Conservation (phyloP, 35 echinoderm and acorn worm genomes). For the Hemicentrotus pulcherrimus region DNA sequence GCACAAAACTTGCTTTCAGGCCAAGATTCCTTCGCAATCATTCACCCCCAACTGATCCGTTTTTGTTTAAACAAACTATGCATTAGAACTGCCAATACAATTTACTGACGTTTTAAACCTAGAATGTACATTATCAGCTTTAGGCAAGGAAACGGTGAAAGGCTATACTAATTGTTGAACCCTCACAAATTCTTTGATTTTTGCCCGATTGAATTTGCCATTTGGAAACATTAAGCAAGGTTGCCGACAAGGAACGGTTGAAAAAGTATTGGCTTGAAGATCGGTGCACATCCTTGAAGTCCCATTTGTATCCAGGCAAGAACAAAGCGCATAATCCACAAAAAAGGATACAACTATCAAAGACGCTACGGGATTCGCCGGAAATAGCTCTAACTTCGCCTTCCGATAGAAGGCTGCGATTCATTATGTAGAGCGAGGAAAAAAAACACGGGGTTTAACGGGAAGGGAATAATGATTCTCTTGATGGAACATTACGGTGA, state of each 20-base stretch:
- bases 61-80: too few species aligned
- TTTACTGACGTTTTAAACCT: too few species aligned
- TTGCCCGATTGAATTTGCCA: not conserved
- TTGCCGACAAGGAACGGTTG: not conserved
- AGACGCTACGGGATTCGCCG: not conserved
- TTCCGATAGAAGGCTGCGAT: not conserved
- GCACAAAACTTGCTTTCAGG: too few species aligned
- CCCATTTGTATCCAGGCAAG: not conserved
- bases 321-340: not conserved
- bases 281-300: not conserved
- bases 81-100: too few species aligned
- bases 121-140: too few species aligned
- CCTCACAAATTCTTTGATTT: too few species aligned
- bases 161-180: too few species aligned
- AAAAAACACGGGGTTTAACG: not conserved
- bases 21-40: too few species aligned
- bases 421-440: not conserved
- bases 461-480: not conserved
- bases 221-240: not conserved
- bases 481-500: not conserved
- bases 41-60: too few species aligned
- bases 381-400: not conserved
- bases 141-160: too few species aligned
- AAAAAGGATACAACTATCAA: not conserved
- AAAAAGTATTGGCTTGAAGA: not conserved